phyloP scores from a whole-genome alignment of 2,888 invertebrate genomes.

The Aphrophora alni region DNA sequence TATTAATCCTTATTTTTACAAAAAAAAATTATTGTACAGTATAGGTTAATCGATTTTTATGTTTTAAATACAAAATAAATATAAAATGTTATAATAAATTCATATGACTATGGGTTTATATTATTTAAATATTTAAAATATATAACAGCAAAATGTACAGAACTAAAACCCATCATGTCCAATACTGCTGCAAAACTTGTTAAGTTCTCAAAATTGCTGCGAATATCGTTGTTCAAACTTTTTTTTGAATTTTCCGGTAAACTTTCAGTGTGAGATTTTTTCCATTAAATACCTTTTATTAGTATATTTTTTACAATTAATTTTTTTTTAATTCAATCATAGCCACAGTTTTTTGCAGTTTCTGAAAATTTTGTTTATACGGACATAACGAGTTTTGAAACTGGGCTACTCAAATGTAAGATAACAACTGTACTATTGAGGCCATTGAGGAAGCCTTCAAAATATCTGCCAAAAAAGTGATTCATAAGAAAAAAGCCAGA shows the following conservation, averaged over 20 bases:
- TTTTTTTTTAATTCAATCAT: no score
- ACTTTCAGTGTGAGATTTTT: neutral
- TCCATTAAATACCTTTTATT: neutral
- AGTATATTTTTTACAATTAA: neutral
- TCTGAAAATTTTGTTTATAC: constrained; percentile 7
- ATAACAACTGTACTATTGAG: no score
- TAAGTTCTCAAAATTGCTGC: constrained; percentile 12
- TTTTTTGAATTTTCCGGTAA: constrained; percentile 24
- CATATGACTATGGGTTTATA: no score
- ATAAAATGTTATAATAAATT: neutral
- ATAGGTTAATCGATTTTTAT: neutral
- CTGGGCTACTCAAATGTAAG: neutral
- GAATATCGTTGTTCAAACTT: constrained; percentile 15
- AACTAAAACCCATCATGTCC: constrained; percentile 13
- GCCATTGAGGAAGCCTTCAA: no score
- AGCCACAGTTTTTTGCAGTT: neutral
- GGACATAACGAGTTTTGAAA: constrained; percentile 3
- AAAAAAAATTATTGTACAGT: neutral
- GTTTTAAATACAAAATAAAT: constrained; percentile 11
- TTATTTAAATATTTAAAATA: neutral
- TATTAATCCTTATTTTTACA: neutral
- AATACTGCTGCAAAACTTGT: constrained; percentile 19
- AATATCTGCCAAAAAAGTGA: no score
- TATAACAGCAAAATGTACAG: neutral
- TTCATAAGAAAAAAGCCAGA: no score